Base-by-base conservation (phyloP, 2,888 invertebrate genomes). In the Aleiodes testaceus region DNA sequence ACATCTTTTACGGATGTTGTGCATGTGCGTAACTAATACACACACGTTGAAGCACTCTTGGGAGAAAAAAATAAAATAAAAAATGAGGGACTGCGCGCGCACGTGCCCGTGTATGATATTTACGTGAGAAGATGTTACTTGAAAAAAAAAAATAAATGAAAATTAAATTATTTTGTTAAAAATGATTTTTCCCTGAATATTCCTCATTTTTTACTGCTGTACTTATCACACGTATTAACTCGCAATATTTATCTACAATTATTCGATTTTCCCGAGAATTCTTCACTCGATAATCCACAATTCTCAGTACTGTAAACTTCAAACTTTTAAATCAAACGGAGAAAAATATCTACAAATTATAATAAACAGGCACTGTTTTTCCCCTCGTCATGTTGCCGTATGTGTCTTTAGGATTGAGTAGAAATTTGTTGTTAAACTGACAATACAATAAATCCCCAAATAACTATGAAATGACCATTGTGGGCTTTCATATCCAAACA, bases 1-100 rank as follows among this genome's bases (percentile, higher is more conserved):
- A 78, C 74, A 78, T 78, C 77, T 77, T 26, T 45, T 30, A 59
- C 26, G 42, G 36, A 45, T 42, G 61, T 64, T 53, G 47, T 53
- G 53, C 69, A 64, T 63, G 66, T 55, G 66, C 67, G 44, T 20
- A 42, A 55, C 12, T 12, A 66, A 42, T 53, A 16, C 36, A 14
- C 18, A 14, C 12, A 44, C 14, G 68, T 68, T 42, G 22, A 20
- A 63, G 49, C 18, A 12, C 11, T 65, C 16, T n/a, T n/a, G n/a
- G 52, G 53, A 20, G 5, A 11, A 73, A 30, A 12, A 45, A 53
- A 0, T 1, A 3, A 44, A 16, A 16, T 55, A 44, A 36, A 36
- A 36, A 36, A 36, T 5, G 52, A 14, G 50, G 55, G 47, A 64
- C 49, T 44, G 55, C 70, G 66, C 52, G 66, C 72, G 74, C 75